Base-by-base conservation (phyloP, 2,888 invertebrate genomes). In the Cephus rjabovi region DNA sequence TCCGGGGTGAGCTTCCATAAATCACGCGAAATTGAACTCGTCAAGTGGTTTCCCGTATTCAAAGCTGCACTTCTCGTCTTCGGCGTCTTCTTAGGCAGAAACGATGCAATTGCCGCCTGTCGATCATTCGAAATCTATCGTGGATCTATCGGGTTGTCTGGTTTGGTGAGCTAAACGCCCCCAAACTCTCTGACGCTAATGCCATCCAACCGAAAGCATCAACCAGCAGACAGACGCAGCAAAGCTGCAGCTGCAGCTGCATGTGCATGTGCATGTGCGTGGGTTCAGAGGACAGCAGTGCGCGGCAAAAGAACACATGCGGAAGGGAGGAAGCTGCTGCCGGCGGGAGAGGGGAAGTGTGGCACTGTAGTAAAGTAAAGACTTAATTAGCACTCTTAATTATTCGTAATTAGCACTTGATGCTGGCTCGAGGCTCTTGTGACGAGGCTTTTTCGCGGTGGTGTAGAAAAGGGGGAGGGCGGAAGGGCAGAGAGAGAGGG, bases 351-450 rank as follows among this genome's bases (percentile, higher is more conserved):
- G 33, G 33, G 74, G 37, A 37, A 56, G 79, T 79, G 75, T 12
- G 31, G 80, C 76, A 75, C 76, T 75, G 79, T 81, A 78, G 75
- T 81, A 84, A 83, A 86, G 84, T 81, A 81, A 80, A 77, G 80
- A 84, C 83, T 87, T 88, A 87, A 87, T 87, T 88, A 87, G 86
- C 82, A 84, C 86, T 86, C 87, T 80, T 87, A 87, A 87, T 88
- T 87, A 87, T 86, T 86, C 86, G 83, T 87, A 88, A 87, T 88
- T 88, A 87, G 85, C 83, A 83, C 84, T 85, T 81, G 83, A 79
- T 84, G 79, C 80, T 76, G 74, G 77, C 69, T 71, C 34, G 56
- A 56, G 71, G 77, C 68, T 78, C 37, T 30, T 34, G 73, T 75
- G 34, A n/a, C 76, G 35, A 12, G 35, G 75, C 40, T 71, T 73